phyloP scores from a whole-genome alignment of 2,113 vertebrate genomes.

The Charina bottae region DNA sequence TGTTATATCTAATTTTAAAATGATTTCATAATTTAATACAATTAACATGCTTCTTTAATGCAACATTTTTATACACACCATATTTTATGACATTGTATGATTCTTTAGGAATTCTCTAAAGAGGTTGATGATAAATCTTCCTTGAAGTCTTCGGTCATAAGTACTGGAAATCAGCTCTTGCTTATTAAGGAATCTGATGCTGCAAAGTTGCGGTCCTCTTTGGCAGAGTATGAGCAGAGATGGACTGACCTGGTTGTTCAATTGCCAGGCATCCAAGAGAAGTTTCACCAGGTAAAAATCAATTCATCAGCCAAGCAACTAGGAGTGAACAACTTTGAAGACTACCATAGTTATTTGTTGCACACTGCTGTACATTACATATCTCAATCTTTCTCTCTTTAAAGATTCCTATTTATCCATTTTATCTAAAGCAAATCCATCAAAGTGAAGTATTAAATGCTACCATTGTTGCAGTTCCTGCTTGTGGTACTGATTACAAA shows the following conservation, averaged over 20 bases:
- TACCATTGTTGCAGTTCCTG: conserved; percentile 18
- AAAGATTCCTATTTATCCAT: conserved; percentile 49
- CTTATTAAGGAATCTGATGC: conserved; percentile 77
- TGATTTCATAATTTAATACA: background rate
- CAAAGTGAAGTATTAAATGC: conserved; percentile 61
- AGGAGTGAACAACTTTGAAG: conserved; percentile 34
- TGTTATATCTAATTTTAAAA: background rate
- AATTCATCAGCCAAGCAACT: conserved; percentile 32
- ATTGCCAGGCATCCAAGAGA: conserved; percentile 78
- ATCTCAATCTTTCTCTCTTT: conserved; percentile 23
- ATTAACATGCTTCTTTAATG: background rate
- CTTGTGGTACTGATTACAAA: conserved; percentile 19
- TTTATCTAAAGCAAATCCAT: conserved; percentile 48
- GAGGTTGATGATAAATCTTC: conserved; percentile 79
- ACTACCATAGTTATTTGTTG: conserved; percentile 47
- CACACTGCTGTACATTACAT: conserved; percentile 44
- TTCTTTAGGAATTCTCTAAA: conserved; percentile 80
- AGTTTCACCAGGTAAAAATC: conserved; percentile 82
- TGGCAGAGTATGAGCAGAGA: conserved; percentile 80
- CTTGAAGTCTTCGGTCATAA: conserved; percentile 79
- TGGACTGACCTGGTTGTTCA: conserved; percentile 81
- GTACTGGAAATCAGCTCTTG: conserved; percentile 81
- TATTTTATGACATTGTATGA: background rate
- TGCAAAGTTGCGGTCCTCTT: conserved; percentile 69
- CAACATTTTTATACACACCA: background rate